Conservation (phyloP, 2,797 vertebrate species). For the Sternarchorhynchus goeldii region DNA sequence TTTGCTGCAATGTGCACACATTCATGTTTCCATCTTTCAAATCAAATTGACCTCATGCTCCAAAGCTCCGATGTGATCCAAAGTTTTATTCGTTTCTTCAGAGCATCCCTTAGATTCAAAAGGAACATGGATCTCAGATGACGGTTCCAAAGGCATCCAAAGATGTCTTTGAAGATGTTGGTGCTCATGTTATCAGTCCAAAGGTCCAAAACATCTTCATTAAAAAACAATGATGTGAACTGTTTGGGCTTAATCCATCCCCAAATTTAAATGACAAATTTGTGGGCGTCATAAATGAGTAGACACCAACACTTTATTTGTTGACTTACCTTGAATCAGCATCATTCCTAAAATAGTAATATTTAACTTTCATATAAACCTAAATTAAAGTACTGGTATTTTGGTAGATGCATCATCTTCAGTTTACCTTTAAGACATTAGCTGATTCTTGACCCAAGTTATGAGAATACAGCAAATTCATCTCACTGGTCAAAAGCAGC, state of each 20-base stretch:
- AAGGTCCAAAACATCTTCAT: not conserved
- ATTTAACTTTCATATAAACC: not conserved
- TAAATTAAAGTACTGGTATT: slow-evolving; percentile 47
- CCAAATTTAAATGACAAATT: not conserved
- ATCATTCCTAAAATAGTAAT: slow-evolving; percentile 1
- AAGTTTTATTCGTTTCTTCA: not conserved
- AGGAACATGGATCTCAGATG: not conserved
- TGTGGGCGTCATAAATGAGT: not conserved
- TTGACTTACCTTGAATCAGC: slow-evolving; percentile 40
- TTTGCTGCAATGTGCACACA: not conserved
- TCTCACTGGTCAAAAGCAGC: not conserved
- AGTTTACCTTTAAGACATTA: not conserved
- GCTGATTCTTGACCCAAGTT: not conserved
- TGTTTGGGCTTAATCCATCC: not conserved
- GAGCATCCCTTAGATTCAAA: not conserved
- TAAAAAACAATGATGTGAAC: not conserved
- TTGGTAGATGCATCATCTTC: slow-evolving; percentile 53
- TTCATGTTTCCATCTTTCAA: not conserved
- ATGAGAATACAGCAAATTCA: not conserved
- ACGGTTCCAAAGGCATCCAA: not conserved
- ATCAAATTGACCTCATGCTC: too few relatives aligned
- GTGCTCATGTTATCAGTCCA: not conserved
- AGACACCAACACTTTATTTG: not conserved
- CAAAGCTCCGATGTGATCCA: not conserved
- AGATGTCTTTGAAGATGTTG: not conserved